These are phyloP conservation scores for Jaculus jaculus DNA, from an alignment of 2,113 vertebrate genomes.

Conservation along the genomic window DNA sequence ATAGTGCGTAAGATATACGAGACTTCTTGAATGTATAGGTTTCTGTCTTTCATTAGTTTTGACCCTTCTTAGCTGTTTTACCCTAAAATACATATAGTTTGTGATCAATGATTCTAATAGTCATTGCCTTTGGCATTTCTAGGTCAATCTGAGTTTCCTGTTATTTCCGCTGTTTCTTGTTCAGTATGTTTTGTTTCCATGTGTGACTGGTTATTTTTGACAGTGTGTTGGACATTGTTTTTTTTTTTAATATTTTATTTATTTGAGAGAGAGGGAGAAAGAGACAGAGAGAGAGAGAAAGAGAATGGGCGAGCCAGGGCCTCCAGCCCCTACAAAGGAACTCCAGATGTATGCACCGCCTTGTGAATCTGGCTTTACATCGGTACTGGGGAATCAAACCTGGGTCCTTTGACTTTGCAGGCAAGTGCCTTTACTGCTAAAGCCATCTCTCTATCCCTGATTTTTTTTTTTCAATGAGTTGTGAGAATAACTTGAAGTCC, in stretches of 20 bases:
- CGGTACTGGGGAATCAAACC: too few species aligned
- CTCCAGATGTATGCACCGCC: too few species aligned
- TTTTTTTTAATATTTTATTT: neutral
- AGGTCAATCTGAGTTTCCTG: neutral
- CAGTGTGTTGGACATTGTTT: neutral
- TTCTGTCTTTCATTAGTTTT: conserved; percentile 36
- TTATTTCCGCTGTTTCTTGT: conserved; percentile 1
- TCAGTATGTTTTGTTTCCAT: neutral
- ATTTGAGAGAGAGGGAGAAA: too few species aligned
- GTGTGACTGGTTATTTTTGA: conserved; percentile 18
- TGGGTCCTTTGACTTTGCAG: too few species aligned
- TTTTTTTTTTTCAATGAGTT: neutral
- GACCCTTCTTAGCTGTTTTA: neutral
- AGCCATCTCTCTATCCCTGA: too few species aligned
- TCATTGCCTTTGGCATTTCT: too few species aligned
- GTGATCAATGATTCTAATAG: neutral
- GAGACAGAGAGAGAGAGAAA: too few species aligned
- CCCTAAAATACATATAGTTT: conserved; percentile 25
- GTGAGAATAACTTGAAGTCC: conserved; percentile 20
- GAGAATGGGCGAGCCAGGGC: too few species aligned
- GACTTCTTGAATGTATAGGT: neutral
- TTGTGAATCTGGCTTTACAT: too few species aligned
- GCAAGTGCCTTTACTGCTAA: too few species aligned
- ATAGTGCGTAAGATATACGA: neutral
- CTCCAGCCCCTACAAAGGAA: too few species aligned